Base-by-base conservation (phyloP, 2,888 invertebrate genomes). In the Drosophila austrosaltans region DNA sequence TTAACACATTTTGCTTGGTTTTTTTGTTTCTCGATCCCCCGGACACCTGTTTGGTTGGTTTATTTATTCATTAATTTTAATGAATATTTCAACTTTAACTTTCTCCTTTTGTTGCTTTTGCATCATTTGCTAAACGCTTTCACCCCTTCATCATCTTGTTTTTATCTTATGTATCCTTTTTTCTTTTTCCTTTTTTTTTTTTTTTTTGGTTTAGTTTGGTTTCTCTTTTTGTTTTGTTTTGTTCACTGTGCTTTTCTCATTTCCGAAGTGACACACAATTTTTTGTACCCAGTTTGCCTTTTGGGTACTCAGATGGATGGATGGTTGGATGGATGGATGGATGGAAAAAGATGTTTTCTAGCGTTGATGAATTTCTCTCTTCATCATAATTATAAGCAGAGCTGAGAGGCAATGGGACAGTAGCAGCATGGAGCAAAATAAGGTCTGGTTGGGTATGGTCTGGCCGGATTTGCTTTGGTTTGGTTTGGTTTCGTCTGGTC, bases 181-280 rank as follows among this genome's bases (percentile, higher is more conserved):
- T 53, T 60, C 16, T 69, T 53, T 28, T 53, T 60, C 57, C 66
- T 69, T 53, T 28, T 53, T 60, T 69, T 69, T 53, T 60, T 69
- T 69, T 53, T 28, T 53, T 60, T 61, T 48, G 22, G 8, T 20
- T 8, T 59, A 8, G 48, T 40, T 36, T 39, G 53, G 30, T 59
- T 63, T 72, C 56, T 66, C 42, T 67, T 75, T 75, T 64, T 68
- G 68, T 62, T 70, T 57, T 69, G 59, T 62, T 58, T 62, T 48
- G 32, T 40, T 58, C 30, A 3, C 30, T 30, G 30, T 30, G 30
- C 30, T 30, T 63, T 76, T 62, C 76, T 76, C 77, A 81, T 81
- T 79, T 81, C 82, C 87, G 80, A 76, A 77, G 76, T 87, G 85
- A 84, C 85, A 85, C 42, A 78, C 68, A 66, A 82, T 58, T 66